Evolutionary conservation across 2,113 vertebrate genomes (phyloP), one percentile per base, ranked within the genome.

Genomic region (Maccullochella peelii): DNA sequence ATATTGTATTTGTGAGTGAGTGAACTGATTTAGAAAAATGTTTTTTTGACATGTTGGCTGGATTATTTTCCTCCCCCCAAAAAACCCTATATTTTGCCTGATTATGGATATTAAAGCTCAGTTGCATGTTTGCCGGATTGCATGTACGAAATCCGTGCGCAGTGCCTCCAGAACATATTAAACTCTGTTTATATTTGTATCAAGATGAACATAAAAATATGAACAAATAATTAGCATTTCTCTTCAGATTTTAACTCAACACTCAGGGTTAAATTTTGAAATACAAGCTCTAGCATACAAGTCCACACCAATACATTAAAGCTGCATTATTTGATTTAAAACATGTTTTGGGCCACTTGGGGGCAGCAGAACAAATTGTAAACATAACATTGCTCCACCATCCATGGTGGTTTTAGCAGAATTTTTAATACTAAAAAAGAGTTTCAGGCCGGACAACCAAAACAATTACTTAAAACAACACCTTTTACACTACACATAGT

Each of bases 51-150:
- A 58, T 61, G 42, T 71, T 65, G 38, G 47, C 36, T 44, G 49
- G 44, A 75, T 70, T 58, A 63, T 11, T 33, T 52, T 16, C n/a
- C 18, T 18, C 15, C 25, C 25, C 27, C 5, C 4, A 9, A 33
- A 50, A 74, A 58, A 57, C 50, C 12, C 1, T 42, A 36, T 63
- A 33, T n/a, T 73, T 65, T 74, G 38, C 7, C 52, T 59, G 33
- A 57, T 44, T 40, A 14, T 74, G 66, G 50, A 54, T n/a, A 66
- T 71, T 63, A 15, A 76, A 55, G 61, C 54, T 84, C 16, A 50
- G 77, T 66, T 88, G 84, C 84, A 87, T 85, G 81, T 83, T 69
- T 73, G 59, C 78, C 70, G 67, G 49, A 61, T 65, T 86, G 88
- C 86, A 89, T 80, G 83, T 36, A 63, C 21, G 73, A 77, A 49